phyloP scores from a whole-genome alignment of 2,888 invertebrate genomes.

The Piscicola geometra region DNA sequence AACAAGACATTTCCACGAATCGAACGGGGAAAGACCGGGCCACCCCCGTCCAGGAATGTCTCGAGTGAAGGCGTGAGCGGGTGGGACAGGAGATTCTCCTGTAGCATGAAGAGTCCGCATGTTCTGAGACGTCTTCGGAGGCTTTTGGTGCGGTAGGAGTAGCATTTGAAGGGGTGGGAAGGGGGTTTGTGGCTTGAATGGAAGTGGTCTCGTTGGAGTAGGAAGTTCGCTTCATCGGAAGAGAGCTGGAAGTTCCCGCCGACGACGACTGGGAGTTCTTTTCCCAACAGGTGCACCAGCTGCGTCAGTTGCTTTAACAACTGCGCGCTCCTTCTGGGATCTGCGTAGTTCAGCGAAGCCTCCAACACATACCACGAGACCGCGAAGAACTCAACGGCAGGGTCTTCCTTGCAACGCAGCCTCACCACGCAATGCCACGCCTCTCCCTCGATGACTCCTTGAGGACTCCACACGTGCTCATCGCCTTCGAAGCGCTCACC shows the following conservation, averaged over 20 bases:
- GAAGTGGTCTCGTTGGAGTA: neutral
- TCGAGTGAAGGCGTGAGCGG: neutral
- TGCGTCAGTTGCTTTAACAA: slow-evolving; percentile 22
- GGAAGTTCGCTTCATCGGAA: slow-evolving; percentile 6
- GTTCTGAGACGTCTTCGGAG: slow-evolving; percentile 14
- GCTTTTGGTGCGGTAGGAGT: neutral
- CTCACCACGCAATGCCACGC: slow-evolving; percentile 16
- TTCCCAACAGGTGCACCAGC: slow-evolving; percentile 20
- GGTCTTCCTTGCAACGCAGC: slow-evolving; percentile 17
- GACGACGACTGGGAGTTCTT: slow-evolving; percentile 28
- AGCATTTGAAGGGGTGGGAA: neutral
- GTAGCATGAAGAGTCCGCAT: slow-evolving; percentile 30
- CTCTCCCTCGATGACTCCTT: slow-evolving; percentile 21
- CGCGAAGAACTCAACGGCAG: slow-evolving; percentile 24
- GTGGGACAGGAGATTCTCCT: slow-evolving; percentile 16
- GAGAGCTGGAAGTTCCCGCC: slow-evolving; percentile 27
- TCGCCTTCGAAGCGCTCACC: slow-evolving; percentile 13
- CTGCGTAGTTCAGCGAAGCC: slow-evolving; percentile 6
- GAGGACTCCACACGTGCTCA: slow-evolving; percentile 30
- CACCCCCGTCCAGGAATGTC: neutral
- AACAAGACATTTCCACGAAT: slow-evolving; percentile 33
- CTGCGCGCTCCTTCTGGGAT: neutral
- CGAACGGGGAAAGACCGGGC: slow-evolving; percentile 17
- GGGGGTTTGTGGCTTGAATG: neutral
- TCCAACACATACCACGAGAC: slow-evolving; percentile 32